These are phyloP conservation scores for Anodontia alba DNA, from an alignment of 2,888 invertebrate genomes.

Conservation along the genomic window DNA sequence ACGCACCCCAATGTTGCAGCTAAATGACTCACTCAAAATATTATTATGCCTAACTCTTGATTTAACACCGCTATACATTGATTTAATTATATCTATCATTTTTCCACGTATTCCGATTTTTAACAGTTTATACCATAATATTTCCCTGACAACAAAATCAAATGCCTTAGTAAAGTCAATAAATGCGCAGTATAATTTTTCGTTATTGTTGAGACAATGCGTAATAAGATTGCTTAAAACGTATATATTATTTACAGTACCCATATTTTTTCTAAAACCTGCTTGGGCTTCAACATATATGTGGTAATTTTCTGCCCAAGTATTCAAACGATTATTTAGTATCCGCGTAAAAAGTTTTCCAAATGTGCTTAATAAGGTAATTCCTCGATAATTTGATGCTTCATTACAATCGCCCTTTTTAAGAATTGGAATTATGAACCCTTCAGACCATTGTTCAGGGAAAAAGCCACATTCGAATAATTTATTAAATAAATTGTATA, in stretches of 20 bases:
- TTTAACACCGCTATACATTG: no score
- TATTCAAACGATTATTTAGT: background rate
- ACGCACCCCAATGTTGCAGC: background rate
- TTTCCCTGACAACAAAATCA: constrained; percentile 16
- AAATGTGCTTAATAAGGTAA: background rate
- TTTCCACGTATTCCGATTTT: background rate
- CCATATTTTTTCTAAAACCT: no score
- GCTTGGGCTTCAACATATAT: no score
- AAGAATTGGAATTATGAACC: background rate
- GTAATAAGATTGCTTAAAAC: background rate
- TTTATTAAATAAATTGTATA: background rate
- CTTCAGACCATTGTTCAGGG: background rate
- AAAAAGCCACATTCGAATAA: background rate
- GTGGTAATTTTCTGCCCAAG: background rate
- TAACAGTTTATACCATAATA: background rate
- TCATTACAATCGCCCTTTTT: background rate
- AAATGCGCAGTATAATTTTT: background rate
- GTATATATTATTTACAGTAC: background rate
- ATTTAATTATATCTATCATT: background rate
- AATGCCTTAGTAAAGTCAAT: constrained; percentile 9
- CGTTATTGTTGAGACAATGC: background rate
- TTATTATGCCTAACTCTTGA: background rate
- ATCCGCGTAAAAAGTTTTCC: background rate
- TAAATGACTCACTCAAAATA: background rate
- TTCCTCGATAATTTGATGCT: background rate